Base-by-base conservation (phyloP, 1,140 invertebrate genomes). In the Micrasema longulum region DNA sequence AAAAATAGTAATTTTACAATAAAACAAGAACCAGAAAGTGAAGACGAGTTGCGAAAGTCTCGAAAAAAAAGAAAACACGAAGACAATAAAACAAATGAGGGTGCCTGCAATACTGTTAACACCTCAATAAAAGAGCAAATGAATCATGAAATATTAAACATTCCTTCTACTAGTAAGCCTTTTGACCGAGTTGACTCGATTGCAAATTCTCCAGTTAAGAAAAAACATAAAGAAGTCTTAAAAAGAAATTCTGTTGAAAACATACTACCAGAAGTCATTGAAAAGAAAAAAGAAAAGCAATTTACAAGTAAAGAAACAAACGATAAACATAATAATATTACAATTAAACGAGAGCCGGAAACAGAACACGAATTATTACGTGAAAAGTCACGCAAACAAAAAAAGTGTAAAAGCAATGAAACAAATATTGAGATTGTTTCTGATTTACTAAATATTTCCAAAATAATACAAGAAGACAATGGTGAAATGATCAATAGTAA, bases 241-340 rank as follows among this genome's bases (percentile, higher is more conserved):
- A 64, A 35, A n/a, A 62, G 14, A 23, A 12, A 22, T 2, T 52
- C 10, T 5, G 43, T n/a, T 47, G n/a, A 16, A 6, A 1, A 4
- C 14, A 1, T 7, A n/a, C 43, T 20, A 22, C 18, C 20, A 22
- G 1, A 52, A 23, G 6, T 22, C 6, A 52, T 18, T 47, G 18
- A 22, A 52, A 52, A 20, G 48, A 52, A 52, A 52, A 52, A 52
- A 52, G 20, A 23, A 52, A 23, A 23, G 1, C 48, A 23, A 18
- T 22, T 22, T 12, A 22, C 20, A 5, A 52, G 48, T 7, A 9
- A 52, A 52, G 0, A 47, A 5, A 47, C 16, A 47, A 1, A 47
- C 1, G 9, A 6, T n/a, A 14, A n/a, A n/a, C 43, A 47, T 10
- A n/a, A 11, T n/a, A n/a, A 31, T 31, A 7, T 16, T 47, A 16